These are phyloP conservation scores for Plagodis pulveraria DNA, from an alignment of 2,888 invertebrate species.

Conservation along the genomic window DNA sequence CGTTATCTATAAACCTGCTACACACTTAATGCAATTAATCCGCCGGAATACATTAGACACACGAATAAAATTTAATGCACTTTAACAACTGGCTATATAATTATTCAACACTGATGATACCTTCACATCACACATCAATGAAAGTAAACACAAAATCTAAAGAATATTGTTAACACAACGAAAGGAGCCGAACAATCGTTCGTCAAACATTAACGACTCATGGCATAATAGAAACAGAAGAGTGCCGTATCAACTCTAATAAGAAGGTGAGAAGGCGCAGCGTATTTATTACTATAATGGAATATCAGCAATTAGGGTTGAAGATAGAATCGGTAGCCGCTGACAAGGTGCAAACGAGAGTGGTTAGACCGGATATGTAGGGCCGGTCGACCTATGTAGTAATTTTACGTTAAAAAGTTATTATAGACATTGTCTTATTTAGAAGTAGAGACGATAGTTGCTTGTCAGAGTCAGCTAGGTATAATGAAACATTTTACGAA, in stretches of 20 bases:
- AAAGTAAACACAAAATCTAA: conserved; percentile 65
- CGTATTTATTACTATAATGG: conserved; percentile 82
- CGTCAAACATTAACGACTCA: conserved; percentile 73
- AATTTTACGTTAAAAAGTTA: conserved; percentile 41
- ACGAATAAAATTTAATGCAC: conserved; percentile 43
- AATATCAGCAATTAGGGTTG: conserved; percentile 81
- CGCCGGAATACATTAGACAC: conserved; percentile 45
- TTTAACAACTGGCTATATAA: conserved; percentile 51
- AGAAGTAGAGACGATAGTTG: conserved; percentile 46
- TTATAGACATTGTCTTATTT: conserved; percentile 46
- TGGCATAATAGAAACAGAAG: conserved; percentile 75
- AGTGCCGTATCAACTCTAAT: conserved; percentile 78
- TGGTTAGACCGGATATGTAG: conserved; percentile 74
- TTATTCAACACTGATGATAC: conserved; percentile 60
- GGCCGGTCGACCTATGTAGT: conserved; percentile 48
- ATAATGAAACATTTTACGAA: conserved; percentile 55
- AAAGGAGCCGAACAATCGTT: conserved; percentile 62
- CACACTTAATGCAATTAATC: conserved; percentile 41
- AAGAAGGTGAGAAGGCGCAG: conserved; percentile 76
- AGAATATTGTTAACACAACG: conserved; percentile 62
- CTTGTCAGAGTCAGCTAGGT: conserved; percentile 39
- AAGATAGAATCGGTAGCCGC: conserved; percentile 80
- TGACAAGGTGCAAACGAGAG: conserved; percentile 85
- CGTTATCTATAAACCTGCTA: conserved; percentile 35
- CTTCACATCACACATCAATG: conserved; percentile 51